Percentiles rank a stretch among this genome's conserved stretches.
Conservation (phyloP, 2,797 vertebrate species). For the Clarias laeviceps region DNA sequence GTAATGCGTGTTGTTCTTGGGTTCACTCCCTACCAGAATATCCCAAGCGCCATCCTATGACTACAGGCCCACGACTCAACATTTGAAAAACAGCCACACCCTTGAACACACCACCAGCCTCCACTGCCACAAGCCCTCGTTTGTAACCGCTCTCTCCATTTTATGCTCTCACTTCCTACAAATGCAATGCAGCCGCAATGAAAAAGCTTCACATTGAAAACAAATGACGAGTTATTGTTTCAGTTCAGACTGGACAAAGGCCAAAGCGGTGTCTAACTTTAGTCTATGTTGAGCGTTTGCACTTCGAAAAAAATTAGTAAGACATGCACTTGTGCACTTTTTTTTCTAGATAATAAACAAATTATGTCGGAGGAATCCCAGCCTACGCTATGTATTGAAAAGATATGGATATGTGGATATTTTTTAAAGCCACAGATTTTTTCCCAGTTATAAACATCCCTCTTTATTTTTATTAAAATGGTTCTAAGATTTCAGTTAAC, state of each 20-base stretch:
- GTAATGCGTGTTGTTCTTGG: conserved; percentile 1
- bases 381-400: neutral
- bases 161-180: neutral
- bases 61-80: neutral
- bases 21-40: conserved; percentile 4
- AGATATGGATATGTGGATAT: neutral
- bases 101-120: neutral
- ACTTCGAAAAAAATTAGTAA: neutral
- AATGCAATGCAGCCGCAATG: conserved; percentile 7
- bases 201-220: conserved; percentile 14
- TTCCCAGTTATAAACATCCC: neutral
- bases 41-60: neutral
- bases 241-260: neutral
- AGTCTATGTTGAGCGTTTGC: neutral
- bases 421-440: neutral
- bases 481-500: neutral
- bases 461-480: neutral
- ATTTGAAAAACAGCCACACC: conserved; percentile 19
- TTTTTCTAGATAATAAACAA: neutral
- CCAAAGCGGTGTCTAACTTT: neutral
- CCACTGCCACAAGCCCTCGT: neutral
- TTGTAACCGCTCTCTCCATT: neutral
- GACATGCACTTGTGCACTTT: neutral
- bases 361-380: neutral
- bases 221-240: neutral